Conservation (phyloP, 1,140 invertebrate genomes). For the Episyrphus balteatus region DNA sequence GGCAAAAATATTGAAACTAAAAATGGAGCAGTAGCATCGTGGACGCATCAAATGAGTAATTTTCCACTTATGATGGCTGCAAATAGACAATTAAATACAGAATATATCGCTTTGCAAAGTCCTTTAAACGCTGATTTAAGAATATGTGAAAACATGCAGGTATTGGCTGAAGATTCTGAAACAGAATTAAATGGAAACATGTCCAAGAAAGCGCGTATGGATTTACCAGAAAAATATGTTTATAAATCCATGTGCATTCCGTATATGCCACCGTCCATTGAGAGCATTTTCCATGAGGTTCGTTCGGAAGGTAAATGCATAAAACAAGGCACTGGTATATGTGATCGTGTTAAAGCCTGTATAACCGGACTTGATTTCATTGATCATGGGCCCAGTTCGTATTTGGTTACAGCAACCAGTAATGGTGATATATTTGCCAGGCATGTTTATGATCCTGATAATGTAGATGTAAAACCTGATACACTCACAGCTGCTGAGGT, state of each 20-base stretch:
- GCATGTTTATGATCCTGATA: neutral
- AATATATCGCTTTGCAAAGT: slow-evolving; percentile 8
- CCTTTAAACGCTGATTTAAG: slow-evolving; percentile 4
- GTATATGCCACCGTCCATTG: slow-evolving; percentile 6
- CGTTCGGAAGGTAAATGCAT: slow-evolving; percentile 4
- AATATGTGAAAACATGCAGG: slow-evolving; percentile 5
- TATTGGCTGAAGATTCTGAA: neutral
- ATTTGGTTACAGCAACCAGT: slow-evolving; percentile 5
- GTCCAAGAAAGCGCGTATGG: neutral
- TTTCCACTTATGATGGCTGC: slow-evolving; percentile 6
- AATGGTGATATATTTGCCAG: slow-evolving; percentile 7
- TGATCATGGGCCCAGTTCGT: neutral
- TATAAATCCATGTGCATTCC: slow-evolving; percentile 5
- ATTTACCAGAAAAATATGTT: neutral
- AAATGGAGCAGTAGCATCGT: slow-evolving; percentile 1
- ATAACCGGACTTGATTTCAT: slow-evolving; percentile 6
- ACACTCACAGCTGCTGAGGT: neutral
- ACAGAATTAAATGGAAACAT: neutral
- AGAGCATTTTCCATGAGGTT: slow-evolving; percentile 3
- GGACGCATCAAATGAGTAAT: slow-evolving; percentile 9
- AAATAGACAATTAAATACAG: neutral
- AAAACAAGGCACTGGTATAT: slow-evolving; percentile 3
- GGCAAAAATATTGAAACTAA: neutral
- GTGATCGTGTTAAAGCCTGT: slow-evolving; percentile 3
- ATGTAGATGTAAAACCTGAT: neutral